phyloP scores from a whole-genome alignment of 2,797 vertebrate species.

The Emys orbicularis region DNA sequence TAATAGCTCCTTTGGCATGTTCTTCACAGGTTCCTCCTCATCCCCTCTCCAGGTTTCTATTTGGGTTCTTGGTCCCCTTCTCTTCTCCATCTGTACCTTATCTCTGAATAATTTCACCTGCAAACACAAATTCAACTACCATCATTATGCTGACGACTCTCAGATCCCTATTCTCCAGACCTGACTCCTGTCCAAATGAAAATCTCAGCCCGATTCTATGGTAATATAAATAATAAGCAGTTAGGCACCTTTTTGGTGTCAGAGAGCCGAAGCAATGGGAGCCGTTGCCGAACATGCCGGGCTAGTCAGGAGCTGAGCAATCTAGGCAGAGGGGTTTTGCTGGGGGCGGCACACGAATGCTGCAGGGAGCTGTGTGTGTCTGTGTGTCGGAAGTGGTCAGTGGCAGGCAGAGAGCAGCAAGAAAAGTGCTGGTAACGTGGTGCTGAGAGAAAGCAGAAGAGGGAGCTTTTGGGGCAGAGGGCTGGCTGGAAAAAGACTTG shows the following conservation, averaged over 20 bases:
- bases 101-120: no score
- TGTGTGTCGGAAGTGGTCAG: neutral
- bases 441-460: no score
- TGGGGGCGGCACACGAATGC: neutral
- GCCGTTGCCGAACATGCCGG: neutral
- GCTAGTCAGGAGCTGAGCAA: neutral
- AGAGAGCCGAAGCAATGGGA: neutral
- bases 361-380: neutral
- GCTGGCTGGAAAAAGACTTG: neutral
- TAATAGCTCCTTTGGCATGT: no score
- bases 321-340: neutral
- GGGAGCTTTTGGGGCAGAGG: neutral
- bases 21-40: no score
- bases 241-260: neutral
- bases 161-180: neutral
- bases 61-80: no score
- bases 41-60: no score
- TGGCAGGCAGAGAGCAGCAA: neutral
- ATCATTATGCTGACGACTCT: no score
- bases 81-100: no score
- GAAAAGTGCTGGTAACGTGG: neutral
- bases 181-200: neutral
- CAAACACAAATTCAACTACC: no score
- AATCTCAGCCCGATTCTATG: neutral
- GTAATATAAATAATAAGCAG: neutral